Conservation (phyloP, 1,140 invertebrate species). For the Venturia canescens region DNA sequence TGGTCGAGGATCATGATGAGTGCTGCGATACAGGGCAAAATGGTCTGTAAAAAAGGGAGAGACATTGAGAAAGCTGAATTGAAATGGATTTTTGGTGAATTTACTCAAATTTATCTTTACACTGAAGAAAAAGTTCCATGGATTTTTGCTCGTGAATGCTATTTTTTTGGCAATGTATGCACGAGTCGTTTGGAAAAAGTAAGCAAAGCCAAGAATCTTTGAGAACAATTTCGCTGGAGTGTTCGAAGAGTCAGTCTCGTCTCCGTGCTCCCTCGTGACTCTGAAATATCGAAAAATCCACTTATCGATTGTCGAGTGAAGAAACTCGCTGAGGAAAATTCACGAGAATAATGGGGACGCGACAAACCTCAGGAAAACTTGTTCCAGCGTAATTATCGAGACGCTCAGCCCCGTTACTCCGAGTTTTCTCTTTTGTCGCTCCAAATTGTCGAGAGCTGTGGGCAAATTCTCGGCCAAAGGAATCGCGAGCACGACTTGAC, state of each 20-base stretch:
- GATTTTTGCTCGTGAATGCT: constrained; percentile 66
- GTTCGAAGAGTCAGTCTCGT: constrained; percentile 59
- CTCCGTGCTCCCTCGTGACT: constrained; percentile 67
- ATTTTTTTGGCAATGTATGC: constrained; percentile 70
- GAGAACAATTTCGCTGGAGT: constrained; percentile 54
- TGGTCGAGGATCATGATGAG: constrained; percentile 67
- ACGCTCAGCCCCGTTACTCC: constrained; percentile 87
- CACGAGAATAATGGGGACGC: neutral
- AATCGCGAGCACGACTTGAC: constrained; percentile 73
- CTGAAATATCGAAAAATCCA: constrained; percentile 50
- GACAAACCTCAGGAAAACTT: constrained; percentile 89
- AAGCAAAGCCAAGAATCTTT: constrained; percentile 62
- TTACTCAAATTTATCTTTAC: constrained; percentile 52
- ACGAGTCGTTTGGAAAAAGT: constrained; percentile 61
- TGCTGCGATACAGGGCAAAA: constrained; percentile 65
- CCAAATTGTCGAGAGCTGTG: constrained; percentile 81
- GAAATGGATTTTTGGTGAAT: neutral
- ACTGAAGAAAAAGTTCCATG: constrained; percentile 58
- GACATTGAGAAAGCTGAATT: neutral
- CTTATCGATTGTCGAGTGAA: no score
- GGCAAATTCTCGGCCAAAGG: constrained; percentile 77
- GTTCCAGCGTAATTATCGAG: constrained; percentile 89
- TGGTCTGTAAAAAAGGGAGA: constrained; percentile 56
- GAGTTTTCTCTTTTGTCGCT: constrained; percentile 78
- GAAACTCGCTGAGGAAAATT: no score